Evolutionary conservation across 2,888 invertebrate genomes (phyloP).

Genomic region (Ormyrus nitidulus): DNA sequence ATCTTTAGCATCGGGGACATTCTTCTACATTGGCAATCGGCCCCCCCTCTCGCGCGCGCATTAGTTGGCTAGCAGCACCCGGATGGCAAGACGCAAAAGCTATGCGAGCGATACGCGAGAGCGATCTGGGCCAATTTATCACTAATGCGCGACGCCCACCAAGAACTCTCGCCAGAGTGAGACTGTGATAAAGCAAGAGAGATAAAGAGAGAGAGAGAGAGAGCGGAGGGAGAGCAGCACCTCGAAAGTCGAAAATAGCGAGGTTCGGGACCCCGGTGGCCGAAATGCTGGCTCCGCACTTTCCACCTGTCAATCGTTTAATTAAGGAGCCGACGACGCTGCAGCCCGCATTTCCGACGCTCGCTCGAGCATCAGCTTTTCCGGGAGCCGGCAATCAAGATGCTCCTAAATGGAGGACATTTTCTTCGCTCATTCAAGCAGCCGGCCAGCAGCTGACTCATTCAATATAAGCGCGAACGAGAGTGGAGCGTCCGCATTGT

Average conservation of each 20-base stretch:
- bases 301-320: constrained; percentile 67
- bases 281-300: constrained; percentile 52
- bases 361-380: constrained; percentile 46
- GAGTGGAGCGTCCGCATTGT: no score
- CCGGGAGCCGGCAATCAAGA: constrained; percentile 28
- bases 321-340: constrained; percentile 60
- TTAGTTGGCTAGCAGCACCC: constrained; percentile 70
- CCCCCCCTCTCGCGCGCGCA: constrained; percentile 49
- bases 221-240: constrained; percentile 50
- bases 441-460: constrained; percentile 22
- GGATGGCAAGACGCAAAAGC: constrained; percentile 63
- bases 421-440: constrained; percentile 32
- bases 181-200: constrained; percentile 48
- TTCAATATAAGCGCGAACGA: constrained; percentile 3
- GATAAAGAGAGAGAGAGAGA: constrained; percentile 15
- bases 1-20: constrained; percentile 71
- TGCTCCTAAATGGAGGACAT: constrained; percentile 10
- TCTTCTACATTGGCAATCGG: constrained; percentile 68
- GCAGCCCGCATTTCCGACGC: constrained; percentile 53
- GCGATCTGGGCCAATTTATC: constrained; percentile 72
- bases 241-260: constrained; percentile 66
- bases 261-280: constrained; percentile 57
- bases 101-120: constrained; percentile 66
- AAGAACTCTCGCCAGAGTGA: constrained; percentile 42
- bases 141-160: constrained; percentile 68